Percentiles rank a stretch among this genome's conserved stretches.
Conservation (phyloP, 2,113 vertebrate genomes). For the Gymnobelideus leadbeateri region DNA sequence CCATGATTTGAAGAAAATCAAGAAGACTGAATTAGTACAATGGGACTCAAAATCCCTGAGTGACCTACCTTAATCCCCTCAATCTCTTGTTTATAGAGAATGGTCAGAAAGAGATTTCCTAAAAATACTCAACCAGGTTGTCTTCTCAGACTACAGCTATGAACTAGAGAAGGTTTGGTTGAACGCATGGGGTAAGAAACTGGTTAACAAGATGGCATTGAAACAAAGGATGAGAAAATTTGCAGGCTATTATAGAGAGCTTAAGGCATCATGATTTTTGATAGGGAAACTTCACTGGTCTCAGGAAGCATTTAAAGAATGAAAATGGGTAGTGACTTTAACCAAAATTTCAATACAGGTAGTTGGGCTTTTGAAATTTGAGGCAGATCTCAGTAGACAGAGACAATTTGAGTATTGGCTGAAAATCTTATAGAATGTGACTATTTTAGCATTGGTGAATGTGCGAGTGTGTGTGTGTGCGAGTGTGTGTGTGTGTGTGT, state of each 20-base stretch:
- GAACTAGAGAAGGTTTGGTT: neutral
- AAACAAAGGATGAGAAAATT: neutral
- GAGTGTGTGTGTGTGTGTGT: constrained; percentile 32
- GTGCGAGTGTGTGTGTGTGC: neutral
- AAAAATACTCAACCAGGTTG: neutral
- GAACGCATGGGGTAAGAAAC: neutral
- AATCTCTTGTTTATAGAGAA: neutral
- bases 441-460: neutral
- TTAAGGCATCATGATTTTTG: neutral
- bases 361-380: no score
- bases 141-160: neutral
- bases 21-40: neutral
- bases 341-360: no score
- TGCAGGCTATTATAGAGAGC: no score
- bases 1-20: neutral
- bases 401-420: neutral
- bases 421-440: neutral
- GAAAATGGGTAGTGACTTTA: no score
- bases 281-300: neutral
- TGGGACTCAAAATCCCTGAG: neutral
- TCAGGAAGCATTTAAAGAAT: no score
- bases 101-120: neutral
- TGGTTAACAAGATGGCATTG: neutral
- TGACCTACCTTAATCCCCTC: neutral
- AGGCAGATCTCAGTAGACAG: no score